Base-by-base conservation (phyloP, 2,888 invertebrate species). In the Chouioia cunea region DNA sequence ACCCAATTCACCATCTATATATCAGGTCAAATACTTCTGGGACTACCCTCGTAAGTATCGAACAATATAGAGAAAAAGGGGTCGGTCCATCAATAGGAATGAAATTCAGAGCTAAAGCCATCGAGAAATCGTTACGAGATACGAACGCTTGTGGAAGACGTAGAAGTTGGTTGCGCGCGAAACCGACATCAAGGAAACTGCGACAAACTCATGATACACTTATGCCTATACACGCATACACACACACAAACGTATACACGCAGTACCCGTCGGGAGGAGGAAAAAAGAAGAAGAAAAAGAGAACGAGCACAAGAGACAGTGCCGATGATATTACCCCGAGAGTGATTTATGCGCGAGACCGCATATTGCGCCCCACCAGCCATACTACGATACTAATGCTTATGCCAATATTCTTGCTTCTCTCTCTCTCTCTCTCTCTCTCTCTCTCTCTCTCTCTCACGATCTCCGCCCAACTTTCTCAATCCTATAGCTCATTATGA, bases 341-440 rank as follows among this genome's bases (percentile, higher is more conserved):
- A 81, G 79, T 82, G 82, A 83, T 83, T 82, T 82, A 83, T 81
- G 79, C 77, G 76, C 79, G 78, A 76, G 78, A 79, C 78, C 79
- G 77, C 81, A 83, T 80, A 81, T 81, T 82, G 79, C 80, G 76
- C 73, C 74, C 27, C 75, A 77, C n/a, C 73, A 75, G 74, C 65
- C 68, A 62, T 72, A 58, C 71, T 22, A 16, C 71, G 77, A 77
- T 79, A 78, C 80, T 80, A 80, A 80, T 79, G 78, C 77, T 73
- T 76, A 76, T 78, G 76, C 77, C 79, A 77, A 81, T 81, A 80
- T 76, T 76, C 77, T 77, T 73, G 66, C 47, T 75, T 75, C 72
- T 73, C 70, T 70, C 67, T 56, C 20, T 66, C 57, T n/a, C n/a
- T 63, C 68, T 62, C 71, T 66, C 59, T n/a, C n/a, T n/a, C n/a